These are phyloP conservation scores for Argopecten irradians DNA, from an alignment of 1,140 invertebrate genomes.

Conservation along the genomic window DNA sequence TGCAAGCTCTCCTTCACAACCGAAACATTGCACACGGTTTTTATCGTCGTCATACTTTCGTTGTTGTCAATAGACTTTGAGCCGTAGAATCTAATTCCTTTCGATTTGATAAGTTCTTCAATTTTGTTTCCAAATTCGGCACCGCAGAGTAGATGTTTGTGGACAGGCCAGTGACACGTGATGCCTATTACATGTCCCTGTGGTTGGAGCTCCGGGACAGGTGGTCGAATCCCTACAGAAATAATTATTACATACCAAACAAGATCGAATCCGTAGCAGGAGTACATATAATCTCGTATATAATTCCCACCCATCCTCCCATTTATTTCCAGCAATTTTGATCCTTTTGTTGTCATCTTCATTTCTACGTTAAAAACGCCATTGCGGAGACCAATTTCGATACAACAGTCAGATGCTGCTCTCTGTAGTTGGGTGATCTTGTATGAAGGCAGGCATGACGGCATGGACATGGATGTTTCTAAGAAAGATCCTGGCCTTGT, in stretches of 20 bases:
- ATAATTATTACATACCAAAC: neutral
- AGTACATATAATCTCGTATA: conserved; percentile 31
- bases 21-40: no score
- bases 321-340: conserved; percentile 51
- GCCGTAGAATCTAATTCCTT: no score
- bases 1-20: no score
- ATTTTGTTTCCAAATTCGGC: no score
- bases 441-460: conserved; percentile 25
- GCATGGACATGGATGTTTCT: conserved; percentile 35
- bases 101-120: no score
- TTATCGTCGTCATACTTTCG: no score
- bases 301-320: conserved; percentile 47
- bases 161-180: no score
- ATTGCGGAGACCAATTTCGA: conserved; percentile 33
- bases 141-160: no score
- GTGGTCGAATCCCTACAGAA: conserved; percentile 23
- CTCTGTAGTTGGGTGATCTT: conserved; percentile 6
- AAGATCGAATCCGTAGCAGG: conserved; percentile 32
- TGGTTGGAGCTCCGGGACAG: neutral
- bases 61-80: no score
- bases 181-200: no score
- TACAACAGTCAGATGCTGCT: conserved; percentile 37
- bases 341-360: conserved; percentile 36
- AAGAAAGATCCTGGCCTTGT: neutral
- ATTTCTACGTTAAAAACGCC: no score